Evolutionary conservation across 2,113 vertebrate genomes (phyloP).

Genomic region (Syngnathus scovelli): DNA sequence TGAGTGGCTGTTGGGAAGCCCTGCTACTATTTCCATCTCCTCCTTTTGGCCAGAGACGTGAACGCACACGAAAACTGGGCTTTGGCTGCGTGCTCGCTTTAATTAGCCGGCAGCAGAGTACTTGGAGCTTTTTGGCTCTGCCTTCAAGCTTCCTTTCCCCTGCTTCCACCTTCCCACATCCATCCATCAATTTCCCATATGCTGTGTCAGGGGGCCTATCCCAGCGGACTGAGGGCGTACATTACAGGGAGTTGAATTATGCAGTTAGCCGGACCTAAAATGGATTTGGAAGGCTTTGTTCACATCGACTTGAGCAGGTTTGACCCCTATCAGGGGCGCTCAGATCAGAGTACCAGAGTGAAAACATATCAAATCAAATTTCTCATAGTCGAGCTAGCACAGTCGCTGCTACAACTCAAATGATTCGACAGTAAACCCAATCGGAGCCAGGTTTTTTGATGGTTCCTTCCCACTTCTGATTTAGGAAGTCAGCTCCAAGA

Average conservation of each 20-base stretch:
- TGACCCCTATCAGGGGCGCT: not conserved
- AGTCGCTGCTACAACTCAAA: not conserved
- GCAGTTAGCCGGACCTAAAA: not conserved
- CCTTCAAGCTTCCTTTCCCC: slow-evolving; percentile 28
- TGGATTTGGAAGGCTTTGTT: not conserved
- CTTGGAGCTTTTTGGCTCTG: slow-evolving; percentile 55
- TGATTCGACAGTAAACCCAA: not conserved
- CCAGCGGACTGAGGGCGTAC: not conserved
- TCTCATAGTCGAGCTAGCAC: not conserved
- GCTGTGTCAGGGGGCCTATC: slow-evolving; percentile 1
- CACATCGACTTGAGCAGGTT: not conserved
- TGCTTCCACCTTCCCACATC: slow-evolving; percentile 30
- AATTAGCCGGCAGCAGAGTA: slow-evolving; percentile 63
- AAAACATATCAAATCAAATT: not conserved
- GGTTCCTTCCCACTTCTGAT: not conserved
- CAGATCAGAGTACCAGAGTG: not conserved
- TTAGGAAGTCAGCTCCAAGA: not conserved
- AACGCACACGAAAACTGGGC: slow-evolving; percentile 60
- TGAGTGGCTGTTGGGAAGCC: slow-evolving; percentile 63
- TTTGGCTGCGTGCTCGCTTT: slow-evolving; percentile 56
- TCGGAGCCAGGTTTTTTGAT: not conserved
- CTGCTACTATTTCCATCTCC: slow-evolving; percentile 67
- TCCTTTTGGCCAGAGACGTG: slow-evolving; percentile 58
- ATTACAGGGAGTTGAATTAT: not conserved
- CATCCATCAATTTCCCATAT: slow-evolving; percentile 6